These are phyloP conservation scores for Rhabditoides inermis DNA, from an alignment of 2,888 invertebrate genomes.

Conservation along the genomic window DNA sequence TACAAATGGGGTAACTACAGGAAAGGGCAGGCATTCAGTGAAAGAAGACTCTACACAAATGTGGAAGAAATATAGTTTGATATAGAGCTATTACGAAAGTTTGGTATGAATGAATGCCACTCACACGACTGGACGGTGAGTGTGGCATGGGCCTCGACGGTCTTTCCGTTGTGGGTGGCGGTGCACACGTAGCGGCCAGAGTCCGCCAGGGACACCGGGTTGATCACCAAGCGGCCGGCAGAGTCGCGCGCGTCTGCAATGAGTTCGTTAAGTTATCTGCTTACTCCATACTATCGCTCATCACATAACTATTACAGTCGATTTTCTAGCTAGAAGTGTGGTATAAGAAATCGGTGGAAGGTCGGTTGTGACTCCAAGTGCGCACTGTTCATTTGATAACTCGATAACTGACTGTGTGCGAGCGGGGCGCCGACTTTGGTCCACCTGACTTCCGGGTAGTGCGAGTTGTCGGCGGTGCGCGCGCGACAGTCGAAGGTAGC, in stretches of 20 bases:
- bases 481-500: slow-evolving; percentile 51
- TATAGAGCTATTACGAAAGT: too few species aligned
- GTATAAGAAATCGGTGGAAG: too few species aligned
- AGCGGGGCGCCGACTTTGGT: too few species aligned
- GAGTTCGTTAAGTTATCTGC: neutral
- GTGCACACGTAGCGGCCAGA: slow-evolving; percentile 47
- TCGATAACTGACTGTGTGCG: too few species aligned
- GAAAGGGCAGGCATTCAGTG: too few species aligned
- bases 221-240: slow-evolving; percentile 41
- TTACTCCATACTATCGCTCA: neutral
- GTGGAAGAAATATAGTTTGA: too few species aligned
- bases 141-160: slow-evolving; percentile 44
- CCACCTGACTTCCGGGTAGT: slow-evolving; percentile 41
- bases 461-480: slow-evolving; percentile 37
- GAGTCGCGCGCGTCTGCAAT: slow-evolving; percentile 31
- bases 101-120: too few species aligned
- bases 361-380: too few species aligned
- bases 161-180: slow-evolving; percentile 42
- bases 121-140: slow-evolving; percentile 43
- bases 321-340: too few species aligned
- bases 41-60: too few species aligned
- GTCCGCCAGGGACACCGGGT: slow-evolving; percentile 32
- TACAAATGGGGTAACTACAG: too few species aligned
- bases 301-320: slow-evolving; percentile 6
- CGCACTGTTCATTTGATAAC: too few species aligned